These are phyloP conservation scores for Peromyscus aztecus DNA, from an alignment of 2,797 vertebrate species.

Conservation along the genomic window DNA sequence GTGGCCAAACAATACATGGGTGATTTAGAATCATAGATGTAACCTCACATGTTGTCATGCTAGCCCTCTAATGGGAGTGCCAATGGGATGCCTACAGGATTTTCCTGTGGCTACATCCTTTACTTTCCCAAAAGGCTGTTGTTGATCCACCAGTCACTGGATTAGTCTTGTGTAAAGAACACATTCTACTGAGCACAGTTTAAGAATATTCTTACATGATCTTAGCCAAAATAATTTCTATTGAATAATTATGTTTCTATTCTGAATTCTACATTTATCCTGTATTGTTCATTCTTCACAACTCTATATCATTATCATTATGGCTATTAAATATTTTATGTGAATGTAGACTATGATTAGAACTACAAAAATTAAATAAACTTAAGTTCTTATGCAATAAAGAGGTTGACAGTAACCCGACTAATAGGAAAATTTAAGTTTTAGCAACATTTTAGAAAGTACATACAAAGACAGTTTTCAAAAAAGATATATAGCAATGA, in stretches of 20 bases:
- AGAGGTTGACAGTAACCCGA: not conserved
- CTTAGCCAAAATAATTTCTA: not conserved
- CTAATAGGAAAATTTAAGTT: not conserved
- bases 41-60: not conserved
- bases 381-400: not conserved
- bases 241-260: not conserved
- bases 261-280: not conserved
- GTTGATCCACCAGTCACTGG: not conserved
- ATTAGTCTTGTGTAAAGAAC: not conserved
- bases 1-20: not conserved
- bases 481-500: not conserved
- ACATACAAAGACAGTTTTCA: not conserved
- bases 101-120: not conserved
- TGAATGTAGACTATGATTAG: not conserved
- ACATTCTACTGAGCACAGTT: not conserved
- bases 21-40: not conserved
- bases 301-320: not conserved
- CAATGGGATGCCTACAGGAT: not conserved
- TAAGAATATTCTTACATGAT: not conserved
- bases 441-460: not conserved
- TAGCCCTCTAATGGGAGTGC: not conserved
- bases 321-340: not conserved
- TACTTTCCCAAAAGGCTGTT: not conserved
- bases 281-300: not conserved
- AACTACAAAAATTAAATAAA: not conserved